Base-by-base conservation (phyloP, 1,140 invertebrate species). In the Drosophila pruinosa region DNA sequence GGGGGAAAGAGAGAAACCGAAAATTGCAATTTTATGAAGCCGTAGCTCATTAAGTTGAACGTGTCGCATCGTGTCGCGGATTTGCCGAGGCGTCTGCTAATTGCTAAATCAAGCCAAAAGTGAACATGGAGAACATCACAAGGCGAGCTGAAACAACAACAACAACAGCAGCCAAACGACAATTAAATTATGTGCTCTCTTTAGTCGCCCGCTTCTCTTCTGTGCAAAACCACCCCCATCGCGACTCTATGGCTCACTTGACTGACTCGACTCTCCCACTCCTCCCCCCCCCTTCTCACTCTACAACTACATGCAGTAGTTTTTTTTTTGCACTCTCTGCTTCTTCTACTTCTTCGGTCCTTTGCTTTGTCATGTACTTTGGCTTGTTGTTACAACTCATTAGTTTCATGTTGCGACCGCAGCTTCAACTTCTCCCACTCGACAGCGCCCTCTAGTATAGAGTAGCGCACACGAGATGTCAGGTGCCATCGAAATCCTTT, bases 321-420 rank as follows among this genome's bases (percentile, higher is more conserved):
- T 21, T 7, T 12, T 43, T 5, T 38, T 26, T 22, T 41, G 4
- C 17, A 8, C 15, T 8, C 21, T 8, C 5, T 52, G 14, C 5
- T 45, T 26, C 31, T 45, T 19, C 31, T 28, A 21, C 15, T 43
- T 21, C 15, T 50, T 24, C 22, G 31, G 24, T 31, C 26, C 22
- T 64, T 50, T 62, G 48, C 43, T 56, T 77, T 75, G 67, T 53
- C 74, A 58, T 78, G 75, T 79, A 59, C 58, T 69, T 48, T 63
- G 58, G 72, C 76, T 79, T 80, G 76, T 80, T 79, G 76, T 79
- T 75, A 80, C 77, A 80, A 80, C 77, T 80, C 76, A 80, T 80
- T 80, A 79, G 77, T 75, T 80, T 75, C 77, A 65, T 73, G 78
- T 75, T 48, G 65, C 63, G 39, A 64, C 61, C 38, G 45, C 54